phyloP scores from a whole-genome alignment of 2,888 invertebrate species.

The Perdita meconis region DNA sequence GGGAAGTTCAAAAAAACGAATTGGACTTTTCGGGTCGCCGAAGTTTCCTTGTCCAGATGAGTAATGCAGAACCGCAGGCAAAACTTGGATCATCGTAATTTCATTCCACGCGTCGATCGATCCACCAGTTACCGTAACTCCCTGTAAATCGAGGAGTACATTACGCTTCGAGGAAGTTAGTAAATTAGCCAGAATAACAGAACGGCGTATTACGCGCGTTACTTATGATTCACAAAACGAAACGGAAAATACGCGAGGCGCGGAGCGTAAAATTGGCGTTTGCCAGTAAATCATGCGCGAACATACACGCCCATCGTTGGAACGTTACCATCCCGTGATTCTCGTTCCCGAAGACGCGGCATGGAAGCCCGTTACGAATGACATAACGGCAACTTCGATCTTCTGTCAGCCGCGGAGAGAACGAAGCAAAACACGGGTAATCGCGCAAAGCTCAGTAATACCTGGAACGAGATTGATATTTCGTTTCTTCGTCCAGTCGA shows the following conservation, averaged over 20 bases:
- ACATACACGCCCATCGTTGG: conserved; percentile 47
- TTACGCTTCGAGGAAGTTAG: conserved; percentile 11
- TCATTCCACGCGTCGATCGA: neutral
- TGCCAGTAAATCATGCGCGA: conserved; percentile 42
- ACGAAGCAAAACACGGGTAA: conserved; percentile 54
- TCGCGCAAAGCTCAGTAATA: conserved; percentile 35
- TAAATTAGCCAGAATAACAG: conserved; percentile 31
- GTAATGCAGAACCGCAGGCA: no score
- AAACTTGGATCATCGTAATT: no score
- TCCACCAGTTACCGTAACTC: neutral
- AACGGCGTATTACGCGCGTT: conserved; percentile 22
- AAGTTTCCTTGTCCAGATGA: no score
- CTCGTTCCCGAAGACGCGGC: conserved; percentile 35
- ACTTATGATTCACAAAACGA: conserved; percentile 37
- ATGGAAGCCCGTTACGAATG: conserved; percentile 69
- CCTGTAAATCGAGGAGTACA: neutral
- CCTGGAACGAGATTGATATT: conserved; percentile 56
- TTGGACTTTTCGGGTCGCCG: no score
- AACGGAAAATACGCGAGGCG: conserved; percentile 32
- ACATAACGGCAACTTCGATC: conserved; percentile 68
- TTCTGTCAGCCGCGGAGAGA: conserved; percentile 24
- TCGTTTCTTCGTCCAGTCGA: conserved; percentile 54
- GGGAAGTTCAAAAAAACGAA: no score
- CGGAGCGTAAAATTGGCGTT: conserved; percentile 52
- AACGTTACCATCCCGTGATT: conserved; percentile 28